Evolutionary conservation across 2,113 vertebrate species (phyloP), one percentile per base, ranked within the genome.

Genomic region (Nannospalax galili): DNA sequence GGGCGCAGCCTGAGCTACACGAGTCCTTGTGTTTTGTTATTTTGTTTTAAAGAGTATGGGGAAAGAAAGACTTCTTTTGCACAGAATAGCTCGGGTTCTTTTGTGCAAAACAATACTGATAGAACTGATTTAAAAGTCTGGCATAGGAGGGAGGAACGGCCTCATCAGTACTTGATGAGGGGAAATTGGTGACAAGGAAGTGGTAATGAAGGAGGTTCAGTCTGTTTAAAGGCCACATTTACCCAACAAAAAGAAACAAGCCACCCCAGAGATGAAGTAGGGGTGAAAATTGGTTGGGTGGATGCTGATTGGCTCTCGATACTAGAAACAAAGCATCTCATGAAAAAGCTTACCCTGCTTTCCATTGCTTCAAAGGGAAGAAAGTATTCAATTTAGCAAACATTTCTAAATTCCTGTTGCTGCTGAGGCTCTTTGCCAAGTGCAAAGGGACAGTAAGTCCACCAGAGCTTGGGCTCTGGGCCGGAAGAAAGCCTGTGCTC

Each of bases 281-380:
- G 24, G 11, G 14, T 58, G 82, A 60, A 92, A 74, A 88, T 88
- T 19, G 17, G n/a, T 69, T 78, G 62, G 73, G 30, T 30, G n/a
- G 67, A 72, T 16, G 48, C 48, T 78, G 80, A 67, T 65, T 26
- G 37, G 78, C 67, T 67, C 48, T 87, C 86, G 72, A 37, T 65
- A 52, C 37, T 87, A 35, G 62, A 92, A 85, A 42, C 37, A 92
- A 78, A 82, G 15, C 37, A 15, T 52, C 48, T 52, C 6, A 26
- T 72, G 35, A 79, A 72, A n/a, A 84, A 90, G 80, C 80, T 91
- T 92, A 52, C 52, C n/a, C 67, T 67, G 64, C 48, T 88, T 96
- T 20, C 82, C 22, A 20, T 84, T 64, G 72, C 77, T 96, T 70
- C 56, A 24, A 74, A 80, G 28, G 65, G 32, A 87, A 92, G 17